Evolutionary conservation across 2,113 vertebrate genomes (phyloP).

Genomic region (Acrocephalus arundinaceus): DNA sequence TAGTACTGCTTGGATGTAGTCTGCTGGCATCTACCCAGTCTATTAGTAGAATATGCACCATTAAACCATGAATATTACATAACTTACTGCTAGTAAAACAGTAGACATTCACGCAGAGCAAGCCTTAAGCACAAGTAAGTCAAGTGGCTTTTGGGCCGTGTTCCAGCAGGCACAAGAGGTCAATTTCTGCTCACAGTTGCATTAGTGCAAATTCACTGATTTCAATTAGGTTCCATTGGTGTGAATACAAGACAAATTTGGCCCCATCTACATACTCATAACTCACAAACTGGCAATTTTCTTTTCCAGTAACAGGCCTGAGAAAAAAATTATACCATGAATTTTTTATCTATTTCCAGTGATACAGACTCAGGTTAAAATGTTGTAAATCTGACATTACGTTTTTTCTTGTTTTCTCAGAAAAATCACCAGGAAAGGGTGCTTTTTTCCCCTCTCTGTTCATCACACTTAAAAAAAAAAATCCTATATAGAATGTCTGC

Average conservation of each 20-base stretch:
- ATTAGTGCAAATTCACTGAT: slow-evolving; percentile 51
- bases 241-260: slow-evolving; percentile 9
- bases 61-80: slow-evolving; percentile 56
- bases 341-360: slow-evolving; percentile 23
- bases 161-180: slow-evolving; percentile 37
- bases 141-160: slow-evolving; percentile 45
- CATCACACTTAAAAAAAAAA: background rate
- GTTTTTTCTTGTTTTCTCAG: background rate
- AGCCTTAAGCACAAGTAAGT: slow-evolving; percentile 22
- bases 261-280: background rate
- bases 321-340: background rate
- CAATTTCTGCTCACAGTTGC: slow-evolving; percentile 43
- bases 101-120: slow-evolving; percentile 24
- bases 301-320: background rate
- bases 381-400: background rate
- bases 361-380: slow-evolving; percentile 8
- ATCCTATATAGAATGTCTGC: background rate
- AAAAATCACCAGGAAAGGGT: background rate
- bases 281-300: slow-evolving; percentile 18
- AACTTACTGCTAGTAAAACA: slow-evolving; percentile 34
- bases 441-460: background rate
- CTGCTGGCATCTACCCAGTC: slow-evolving; percentile 38
- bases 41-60: slow-evolving; percentile 42
- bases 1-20: slow-evolving; percentile 23
- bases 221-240: slow-evolving; percentile 44